A percentile compares a stretch with the other conserved stretches of the same genome.
Evolutionary conservation across 2,797 vertebrate species (phyloP).

Genomic region (Telmatherina bonti): DNA sequence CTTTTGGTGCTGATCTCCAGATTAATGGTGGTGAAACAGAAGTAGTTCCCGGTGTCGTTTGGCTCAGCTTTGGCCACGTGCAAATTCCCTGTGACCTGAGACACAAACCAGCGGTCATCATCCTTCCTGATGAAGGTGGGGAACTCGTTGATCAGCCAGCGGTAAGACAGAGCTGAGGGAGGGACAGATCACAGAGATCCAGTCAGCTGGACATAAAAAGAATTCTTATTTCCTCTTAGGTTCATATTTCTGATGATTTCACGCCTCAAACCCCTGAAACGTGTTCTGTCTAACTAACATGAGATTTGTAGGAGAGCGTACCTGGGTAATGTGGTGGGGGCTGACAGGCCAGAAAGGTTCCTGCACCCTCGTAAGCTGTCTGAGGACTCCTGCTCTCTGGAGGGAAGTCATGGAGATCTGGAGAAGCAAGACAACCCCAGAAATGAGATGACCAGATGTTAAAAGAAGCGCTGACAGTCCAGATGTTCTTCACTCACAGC

Average conservation of each 20-base stretch:
- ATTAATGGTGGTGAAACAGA: conserved; percentile 95
- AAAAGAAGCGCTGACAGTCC: neutral
- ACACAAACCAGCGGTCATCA: conserved; percentile 89
- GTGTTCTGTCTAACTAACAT: too few species aligned
- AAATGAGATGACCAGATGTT: neutral
- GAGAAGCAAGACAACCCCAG: conserved; percentile 13
- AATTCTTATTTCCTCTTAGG: neutral
- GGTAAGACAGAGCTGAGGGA: conserved; percentile 90
- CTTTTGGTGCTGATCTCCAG: conserved; percentile 95
- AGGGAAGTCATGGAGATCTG: conserved; percentile 95
- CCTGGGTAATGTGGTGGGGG: conserved; percentile 96
- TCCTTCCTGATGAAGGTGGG: conserved; percentile 91
- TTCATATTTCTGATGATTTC: conserved; percentile 4
- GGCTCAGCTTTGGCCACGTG: conserved; percentile 90
- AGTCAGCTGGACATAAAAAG: neutral
- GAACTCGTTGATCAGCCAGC: conserved; percentile 96
- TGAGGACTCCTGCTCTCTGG: conserved; percentile 90
- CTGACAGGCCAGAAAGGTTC: conserved; percentile 91
- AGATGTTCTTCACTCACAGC: conserved; percentile 87
- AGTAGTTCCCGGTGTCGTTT: conserved; percentile 92
- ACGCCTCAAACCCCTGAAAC: neutral
- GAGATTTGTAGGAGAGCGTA: conserved; percentile 47
- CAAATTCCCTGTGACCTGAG: conserved; percentile 94
- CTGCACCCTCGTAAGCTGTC: conserved; percentile 89
- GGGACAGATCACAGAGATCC: too few species aligned